phyloP scores from a whole-genome alignment of 2,888 invertebrate genomes.

The Agriopis leucophaearia region DNA sequence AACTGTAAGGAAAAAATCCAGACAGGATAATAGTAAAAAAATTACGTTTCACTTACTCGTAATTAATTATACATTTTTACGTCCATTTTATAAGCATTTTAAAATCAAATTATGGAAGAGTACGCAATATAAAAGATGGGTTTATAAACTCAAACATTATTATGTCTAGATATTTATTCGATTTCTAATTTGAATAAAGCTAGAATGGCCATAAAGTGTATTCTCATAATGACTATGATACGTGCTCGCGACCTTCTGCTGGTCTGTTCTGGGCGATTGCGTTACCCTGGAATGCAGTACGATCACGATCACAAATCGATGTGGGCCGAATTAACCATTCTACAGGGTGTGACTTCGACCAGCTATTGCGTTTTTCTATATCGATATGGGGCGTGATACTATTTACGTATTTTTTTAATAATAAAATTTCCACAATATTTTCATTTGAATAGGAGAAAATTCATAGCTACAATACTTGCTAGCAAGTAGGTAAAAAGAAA shows the following conservation, averaged over 20 bases:
- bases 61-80: not conserved
- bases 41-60: no score
- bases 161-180: conserved; percentile 28
- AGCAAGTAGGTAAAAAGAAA: no score
- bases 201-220: conserved; percentile 13
- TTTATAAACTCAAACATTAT: not conserved
- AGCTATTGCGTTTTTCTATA: not conserved
- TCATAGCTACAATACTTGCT: no score
- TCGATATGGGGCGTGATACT: not conserved
- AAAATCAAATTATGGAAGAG: conserved; percentile 16
- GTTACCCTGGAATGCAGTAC: conserved; percentile 72
- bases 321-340: conserved; percentile 63
- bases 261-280: conserved; percentile 65
- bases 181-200: conserved; percentile 25
- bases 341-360: conserved; percentile 8
- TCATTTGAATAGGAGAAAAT: no score
- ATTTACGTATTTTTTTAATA: no score
- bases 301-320: conserved; percentile 64
- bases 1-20: no score
- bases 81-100: not conserved
- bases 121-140: conserved; percentile 26
- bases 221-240: conserved; percentile 5
- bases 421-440: no score
- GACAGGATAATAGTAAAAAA: not conserved
- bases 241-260: conserved; percentile 62